Base-by-base conservation (phyloP, 1,140 invertebrate genomes). In the Scaptomyza graminum region DNA sequence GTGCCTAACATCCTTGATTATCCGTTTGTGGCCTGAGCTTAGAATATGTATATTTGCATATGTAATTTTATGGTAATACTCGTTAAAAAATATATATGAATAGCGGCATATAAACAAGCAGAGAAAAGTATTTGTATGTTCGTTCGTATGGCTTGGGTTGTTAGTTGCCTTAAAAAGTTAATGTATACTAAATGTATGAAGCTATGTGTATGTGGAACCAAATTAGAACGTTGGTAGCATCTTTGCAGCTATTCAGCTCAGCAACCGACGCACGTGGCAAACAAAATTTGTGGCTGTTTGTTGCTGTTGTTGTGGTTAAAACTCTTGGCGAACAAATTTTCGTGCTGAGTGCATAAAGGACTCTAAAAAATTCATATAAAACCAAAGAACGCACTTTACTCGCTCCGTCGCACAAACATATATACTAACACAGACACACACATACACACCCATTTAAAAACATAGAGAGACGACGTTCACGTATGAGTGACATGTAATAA, bases 321-420 rank as follows among this genome's bases (percentile, higher is more conserved):
- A 82, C 78, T 85, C 82, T 85, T 85, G 82, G 74, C 66, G 78
- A 74, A 85, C 82, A 87, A 85, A 85, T 87, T 85, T 85, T 78
- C 55, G 76, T 85, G 83, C 85, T 82, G 82, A 88, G 82, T 87
- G 83, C 83, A 85, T 85, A 82, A 85, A 82, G 87, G 85, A 85
- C 82, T 87, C 74, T 85, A 82, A 87, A 85, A 85, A 85, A 88
- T 85, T 85, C 82, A 85, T 85, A 85, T 85, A 85, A 85, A 85
- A 88, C 83, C 83, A 70, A 85, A 87, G 82, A 85, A 88, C 82
- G 82, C 82, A 85, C 82, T 85, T 88, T 87, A 85, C 82, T 87
- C 82, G 78, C 82, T 88, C 56, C 66, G 76, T 16, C 70, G 49
- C 12, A 60, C 50, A 52, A 15, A 65, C 15, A 41, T 12, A 76